These are phyloP conservation scores for Palythoa grandiflora DNA, from an alignment of 92 coral and sea anemone genomes.

Conservation along the genomic window DNA sequence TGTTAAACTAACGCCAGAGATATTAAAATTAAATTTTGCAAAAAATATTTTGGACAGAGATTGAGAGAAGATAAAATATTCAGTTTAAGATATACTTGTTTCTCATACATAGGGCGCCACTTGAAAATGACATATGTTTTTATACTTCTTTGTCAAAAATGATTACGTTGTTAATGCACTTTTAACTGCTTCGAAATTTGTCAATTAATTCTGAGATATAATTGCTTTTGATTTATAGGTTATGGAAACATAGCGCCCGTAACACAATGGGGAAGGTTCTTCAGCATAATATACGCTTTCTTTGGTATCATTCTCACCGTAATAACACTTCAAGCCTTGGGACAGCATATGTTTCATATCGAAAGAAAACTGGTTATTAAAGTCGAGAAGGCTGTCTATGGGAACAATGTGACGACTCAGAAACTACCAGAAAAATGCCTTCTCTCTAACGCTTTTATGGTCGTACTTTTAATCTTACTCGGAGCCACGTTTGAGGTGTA, in stretches of 20 bases:
- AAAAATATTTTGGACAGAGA: no score
- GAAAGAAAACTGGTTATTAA: slow-evolving; percentile 1
- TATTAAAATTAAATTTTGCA: no score
- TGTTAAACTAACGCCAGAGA: no score
- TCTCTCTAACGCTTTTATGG: neutral
- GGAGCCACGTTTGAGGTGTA: slow-evolving; percentile 3
- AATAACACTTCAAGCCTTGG: slow-evolving; percentile 1
- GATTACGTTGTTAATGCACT: no score
- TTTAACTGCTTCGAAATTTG: no score
- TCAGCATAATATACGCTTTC: slow-evolving; percentile 25
- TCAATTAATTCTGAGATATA: no score
- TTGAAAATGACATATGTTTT: no score
- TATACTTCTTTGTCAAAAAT: no score
- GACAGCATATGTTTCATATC: neutral
- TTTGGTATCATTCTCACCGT: slow-evolving; percentile 10
- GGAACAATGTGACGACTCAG: neutral
- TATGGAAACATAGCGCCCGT: slow-evolving; percentile 29
- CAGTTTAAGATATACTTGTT: no score
- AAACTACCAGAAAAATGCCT: slow-evolving; percentile 28
- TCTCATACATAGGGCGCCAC: no score
- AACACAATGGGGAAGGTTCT: slow-evolving; percentile 40
- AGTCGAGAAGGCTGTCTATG: neutral
- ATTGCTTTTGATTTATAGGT: slow-evolving; percentile 17
- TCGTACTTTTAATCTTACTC: neutral
- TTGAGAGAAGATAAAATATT: no score